These are phyloP conservation scores for Chalcis sispes DNA, from an alignment of 2,888 invertebrate genomes.

Conservation along the genomic window DNA sequence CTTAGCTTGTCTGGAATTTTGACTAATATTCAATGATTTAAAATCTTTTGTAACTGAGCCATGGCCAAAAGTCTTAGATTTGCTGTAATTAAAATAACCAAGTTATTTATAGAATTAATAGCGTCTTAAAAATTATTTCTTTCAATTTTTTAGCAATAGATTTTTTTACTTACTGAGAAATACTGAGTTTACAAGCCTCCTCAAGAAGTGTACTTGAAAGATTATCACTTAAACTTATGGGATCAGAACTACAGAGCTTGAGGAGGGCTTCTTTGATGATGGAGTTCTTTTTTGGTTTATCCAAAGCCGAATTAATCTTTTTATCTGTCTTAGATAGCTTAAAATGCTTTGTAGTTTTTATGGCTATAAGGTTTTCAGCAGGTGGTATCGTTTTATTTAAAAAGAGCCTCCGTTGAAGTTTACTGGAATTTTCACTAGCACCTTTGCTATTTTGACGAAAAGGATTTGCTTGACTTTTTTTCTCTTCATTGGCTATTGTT, in stretches of 20 bases:
- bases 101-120: too few relatives aligned
- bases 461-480: slow-evolving; percentile 19
- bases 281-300: slow-evolving; percentile 66
- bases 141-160: too few relatives aligned
- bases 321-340: slow-evolving; percentile 66
- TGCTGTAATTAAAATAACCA: slow-evolving; percentile 27
- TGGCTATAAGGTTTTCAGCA: slow-evolving; percentile 60
- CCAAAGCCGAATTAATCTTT: slow-evolving; percentile 53
- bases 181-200: slow-evolving; percentile 68
- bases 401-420: slow-evolving; percentile 64
- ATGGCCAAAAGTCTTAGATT: slow-evolving; percentile 68
- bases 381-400: slow-evolving; percentile 63
- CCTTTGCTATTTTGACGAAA: slow-evolving; percentile 30
- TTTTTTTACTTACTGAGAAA: slow-evolving; percentile 60
- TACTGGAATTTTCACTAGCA: neutral
- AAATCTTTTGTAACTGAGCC: slow-evolving; percentile 72
- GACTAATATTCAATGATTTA: slow-evolving; percentile 68
- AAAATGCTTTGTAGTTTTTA: slow-evolving; percentile 70
- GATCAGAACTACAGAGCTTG: slow-evolving; percentile 66
- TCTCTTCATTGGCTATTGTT: slow-evolving; percentile 5
- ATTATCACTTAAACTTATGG: slow-evolving; percentile 65
- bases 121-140: too few relatives aligned
- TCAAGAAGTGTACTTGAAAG: slow-evolving; percentile 64
- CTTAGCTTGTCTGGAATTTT: slow-evolving; percentile 65
- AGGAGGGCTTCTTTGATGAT: slow-evolving; percentile 72